A percentile compares a stretch with the other conserved stretches of the same genome.
Evolutionary conservation across 2,888 invertebrate species (phyloP).

Genomic region (Mactromeris polynyma): DNA sequence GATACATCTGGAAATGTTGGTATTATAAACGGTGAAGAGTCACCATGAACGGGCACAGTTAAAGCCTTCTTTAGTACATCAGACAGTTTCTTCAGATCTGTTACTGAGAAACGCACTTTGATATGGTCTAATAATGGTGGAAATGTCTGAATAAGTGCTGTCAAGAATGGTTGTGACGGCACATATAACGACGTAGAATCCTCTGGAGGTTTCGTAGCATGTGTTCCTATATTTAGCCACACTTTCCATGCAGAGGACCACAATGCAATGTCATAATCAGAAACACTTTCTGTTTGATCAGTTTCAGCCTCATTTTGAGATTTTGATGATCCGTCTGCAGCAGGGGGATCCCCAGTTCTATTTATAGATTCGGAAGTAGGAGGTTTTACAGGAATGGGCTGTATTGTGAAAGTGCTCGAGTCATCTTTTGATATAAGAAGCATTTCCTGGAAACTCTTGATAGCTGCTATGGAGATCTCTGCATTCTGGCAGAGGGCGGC

Average conservation of each 20-base stretch:
- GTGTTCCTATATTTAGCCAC: slow-evolving; percentile 95
- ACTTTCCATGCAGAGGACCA: slow-evolving; percentile 87
- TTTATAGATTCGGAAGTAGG: slow-evolving; percentile 80
- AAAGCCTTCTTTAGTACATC: slow-evolving; percentile 92
- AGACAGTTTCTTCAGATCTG: slow-evolving; percentile 94
- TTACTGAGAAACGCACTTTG: slow-evolving; percentile 89
- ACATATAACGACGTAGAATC: slow-evolving; percentile 90
- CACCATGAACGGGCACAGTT: slow-evolving; percentile 94
- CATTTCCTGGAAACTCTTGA: slow-evolving; percentile 99
- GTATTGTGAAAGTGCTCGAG: slow-evolving; percentile 58
- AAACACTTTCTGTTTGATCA: slow-evolving; percentile 56
- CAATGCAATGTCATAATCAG: slow-evolving; percentile 83
- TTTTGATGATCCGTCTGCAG: slow-evolving; percentile 47
- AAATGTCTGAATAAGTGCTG: slow-evolving; percentile 97
- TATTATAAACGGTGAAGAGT: slow-evolving; percentile 93
- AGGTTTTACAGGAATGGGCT: slow-evolving; percentile 64
- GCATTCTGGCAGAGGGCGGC: slow-evolving; percentile 95
- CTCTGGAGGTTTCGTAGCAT: slow-evolving; percentile 90
- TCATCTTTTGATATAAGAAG: slow-evolving; percentile 88
- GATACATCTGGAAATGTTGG: slow-evolving; percentile 91
- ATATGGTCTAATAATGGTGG: slow-evolving; percentile 97
- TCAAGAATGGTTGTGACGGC: slow-evolving; percentile 97
- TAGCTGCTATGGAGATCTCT: slow-evolving; percentile 96
- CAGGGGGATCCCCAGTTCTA: slow-evolving; percentile 72
- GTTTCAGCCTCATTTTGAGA: slow-evolving; percentile 48